phyloP scores from a whole-genome alignment of 1,140 invertebrate genomes.

The Drosophila azteca region DNA sequence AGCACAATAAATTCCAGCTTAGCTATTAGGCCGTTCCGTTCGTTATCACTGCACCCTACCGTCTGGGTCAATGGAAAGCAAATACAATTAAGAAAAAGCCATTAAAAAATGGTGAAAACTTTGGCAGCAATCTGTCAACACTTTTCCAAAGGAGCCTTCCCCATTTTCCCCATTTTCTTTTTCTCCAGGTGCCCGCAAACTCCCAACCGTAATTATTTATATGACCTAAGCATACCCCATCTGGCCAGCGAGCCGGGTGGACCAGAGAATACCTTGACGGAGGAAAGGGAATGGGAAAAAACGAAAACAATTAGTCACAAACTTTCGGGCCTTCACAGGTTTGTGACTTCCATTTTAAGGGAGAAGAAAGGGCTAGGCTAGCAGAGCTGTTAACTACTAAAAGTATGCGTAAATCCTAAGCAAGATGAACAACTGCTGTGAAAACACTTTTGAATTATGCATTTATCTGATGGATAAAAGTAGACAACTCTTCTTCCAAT shows the following conservation, averaged over 20 bases:
- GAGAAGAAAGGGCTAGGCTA: conserved; percentile 10
- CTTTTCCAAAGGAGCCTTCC: conserved; percentile 26
- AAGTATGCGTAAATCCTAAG: too few species aligned
- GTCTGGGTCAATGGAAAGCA: conserved; percentile 23
- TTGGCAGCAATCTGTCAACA: conserved; percentile 79
- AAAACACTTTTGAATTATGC: too few species aligned
- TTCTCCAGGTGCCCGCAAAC: conserved; percentile 49
- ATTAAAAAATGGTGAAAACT: conserved; percentile 69
- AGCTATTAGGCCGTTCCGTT: background rate
- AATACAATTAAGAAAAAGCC: conserved; percentile 47
- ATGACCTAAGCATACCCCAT: background rate
- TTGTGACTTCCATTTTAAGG: conserved; percentile 71
- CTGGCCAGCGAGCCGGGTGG: background rate
- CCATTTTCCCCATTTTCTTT: background rate
- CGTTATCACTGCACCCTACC: background rate
- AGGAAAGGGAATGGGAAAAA: conserved; percentile 34
- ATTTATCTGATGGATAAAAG: too few species aligned
- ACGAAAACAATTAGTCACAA: conserved; percentile 76
- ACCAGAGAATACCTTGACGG: conserved; percentile 6
- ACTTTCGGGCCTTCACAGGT: conserved; percentile 59
- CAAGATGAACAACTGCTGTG: too few species aligned
- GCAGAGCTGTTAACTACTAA: too few species aligned
- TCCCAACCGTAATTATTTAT: conserved; percentile 71
- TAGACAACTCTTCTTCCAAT: too few species aligned
- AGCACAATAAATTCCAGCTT: background rate